phyloP scores from a whole-genome alignment of 2,113 vertebrate genomes.

The Myotis davidii region DNA sequence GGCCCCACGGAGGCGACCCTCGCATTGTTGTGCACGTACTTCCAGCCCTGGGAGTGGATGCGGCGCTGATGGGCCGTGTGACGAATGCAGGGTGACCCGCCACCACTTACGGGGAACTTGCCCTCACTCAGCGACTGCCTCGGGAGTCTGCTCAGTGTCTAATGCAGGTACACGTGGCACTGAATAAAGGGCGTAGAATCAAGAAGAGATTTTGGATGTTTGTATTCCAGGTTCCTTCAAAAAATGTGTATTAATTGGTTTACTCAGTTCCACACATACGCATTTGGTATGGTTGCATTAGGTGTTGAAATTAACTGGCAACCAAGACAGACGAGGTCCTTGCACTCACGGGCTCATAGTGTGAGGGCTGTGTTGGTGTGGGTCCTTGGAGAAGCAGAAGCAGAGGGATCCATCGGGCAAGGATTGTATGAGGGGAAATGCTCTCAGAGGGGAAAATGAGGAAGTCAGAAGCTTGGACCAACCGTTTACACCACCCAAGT shows the following conservation, averaged over 20 bases:
- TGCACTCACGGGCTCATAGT: fast-evolving
- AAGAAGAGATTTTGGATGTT: not conserved
- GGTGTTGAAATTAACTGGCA: not conserved
- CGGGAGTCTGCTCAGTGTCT: not conserved
- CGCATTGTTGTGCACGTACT: not conserved
- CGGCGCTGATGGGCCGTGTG: fast-evolving
- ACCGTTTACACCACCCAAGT: too few species aligned
- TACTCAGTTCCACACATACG: not conserved
- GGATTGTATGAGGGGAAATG: not conserved
- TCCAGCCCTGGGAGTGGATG: not conserved
- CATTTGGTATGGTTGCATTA: fast-evolving
- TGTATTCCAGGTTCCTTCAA: not conserved
- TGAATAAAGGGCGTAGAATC: not conserved
- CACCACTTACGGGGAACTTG: not conserved
- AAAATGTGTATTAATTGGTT: not conserved
- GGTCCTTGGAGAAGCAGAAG: not conserved
- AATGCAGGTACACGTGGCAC: not conserved
- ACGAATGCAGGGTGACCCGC: not conserved
- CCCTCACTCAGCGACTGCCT: not conserved
- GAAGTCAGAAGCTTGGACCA: not conserved
- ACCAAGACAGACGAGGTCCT: not conserved
- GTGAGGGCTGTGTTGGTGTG: not conserved
- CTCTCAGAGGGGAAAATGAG: not conserved
- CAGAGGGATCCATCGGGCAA: not conserved
- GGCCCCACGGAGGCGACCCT: fast-evolving